These are phyloP conservation scores for Eubucco bourcierii DNA, from an alignment of 2,113 vertebrate species.

Conservation along the genomic window DNA sequence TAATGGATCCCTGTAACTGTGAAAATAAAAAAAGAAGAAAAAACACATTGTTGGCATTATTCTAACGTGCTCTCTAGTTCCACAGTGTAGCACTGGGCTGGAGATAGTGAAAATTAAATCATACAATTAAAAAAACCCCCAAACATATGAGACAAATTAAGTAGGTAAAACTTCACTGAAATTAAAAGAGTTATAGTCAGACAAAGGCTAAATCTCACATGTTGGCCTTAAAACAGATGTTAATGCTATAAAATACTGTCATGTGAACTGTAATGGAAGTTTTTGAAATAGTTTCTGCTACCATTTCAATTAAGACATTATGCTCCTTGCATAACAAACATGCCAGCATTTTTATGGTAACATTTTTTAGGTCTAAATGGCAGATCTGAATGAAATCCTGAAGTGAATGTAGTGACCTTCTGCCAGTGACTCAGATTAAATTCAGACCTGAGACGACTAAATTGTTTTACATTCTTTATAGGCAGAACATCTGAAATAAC, in stretches of 20 bases:
- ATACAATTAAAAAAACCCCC: slow-evolving; percentile 45
- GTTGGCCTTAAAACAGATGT: slow-evolving; percentile 40
- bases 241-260: slow-evolving; percentile 46
- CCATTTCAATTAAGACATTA: slow-evolving; percentile 61
- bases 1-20: slow-evolving; percentile 83
- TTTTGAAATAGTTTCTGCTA: slow-evolving; percentile 58
- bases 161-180: slow-evolving; percentile 23
- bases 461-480: slow-evolving; percentile 61
- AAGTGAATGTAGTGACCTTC: slow-evolving; percentile 18
- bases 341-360: slow-evolving; percentile 49
- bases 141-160: slow-evolving; percentile 34
- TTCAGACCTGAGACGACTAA: slow-evolving; percentile 40
- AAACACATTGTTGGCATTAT: not conserved
- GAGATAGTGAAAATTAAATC: slow-evolving; percentile 51
- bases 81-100: not conserved
- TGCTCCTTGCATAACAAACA: slow-evolving; percentile 52
- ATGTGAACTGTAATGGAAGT: slow-evolving; percentile 30
- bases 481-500: slow-evolving; percentile 61
- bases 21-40: slow-evolving; percentile 34
- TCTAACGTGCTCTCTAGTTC: not conserved
- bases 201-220: slow-evolving; percentile 27
- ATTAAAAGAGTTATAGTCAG: slow-evolving; percentile 5
- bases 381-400: slow-evolving; percentile 29
- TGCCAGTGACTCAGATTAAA: slow-evolving; percentile 31
- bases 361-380: slow-evolving; percentile 51